Evolutionary conservation across 2,888 invertebrate genomes (phyloP), one percentile per base, ranked within the genome.

Genomic region (Tanytarsus gracilentus): DNA sequence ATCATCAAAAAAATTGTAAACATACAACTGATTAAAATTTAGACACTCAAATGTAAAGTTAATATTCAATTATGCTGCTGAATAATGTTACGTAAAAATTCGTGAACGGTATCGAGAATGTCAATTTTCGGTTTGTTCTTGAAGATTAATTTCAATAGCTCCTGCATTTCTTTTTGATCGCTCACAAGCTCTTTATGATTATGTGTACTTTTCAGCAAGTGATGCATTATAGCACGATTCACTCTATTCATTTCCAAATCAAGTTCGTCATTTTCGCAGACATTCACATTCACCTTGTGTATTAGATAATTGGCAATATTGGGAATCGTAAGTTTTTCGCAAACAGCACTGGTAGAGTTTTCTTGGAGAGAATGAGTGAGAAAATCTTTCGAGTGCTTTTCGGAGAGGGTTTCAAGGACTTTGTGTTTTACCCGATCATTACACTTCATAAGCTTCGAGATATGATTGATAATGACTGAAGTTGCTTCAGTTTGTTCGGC

Each of bases 301-400:
- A 55, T 55, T 26, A 58, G 14, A 44, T 58, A 58, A 21, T 25
- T 48, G 8, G 30, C n/a, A 25, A 58, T 29, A 18, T 29, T 58
- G 1, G 26, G 21, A 5, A 58, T 7, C 14, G 29, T 72, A n/a
- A 74, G 66, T 6, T 71, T 69, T 63, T 73, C 72, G 59, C 74
- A 74, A n/a, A 74, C 72, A n/a, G 68, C 69, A 2, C 70, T 69
- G 1, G 70, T 70, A 5, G 72, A 66, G 65, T 74, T 74, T 62
- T 73, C 74, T 62, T 72, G 71, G 5, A 74, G 66, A 0, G 74
- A 72, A 64, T 72, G 71, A 61, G 74, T 70, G 50, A 74, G 65
- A 61, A 73, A 73, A 27, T 73, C 72, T 58, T 70, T 70, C 5
- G 74, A 70, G 63, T 73, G 69, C 62, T 72, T 70, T 65, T 74